Conservation (phyloP, 1,140 invertebrate genomes). For the Zaprionus africanus region DNA sequence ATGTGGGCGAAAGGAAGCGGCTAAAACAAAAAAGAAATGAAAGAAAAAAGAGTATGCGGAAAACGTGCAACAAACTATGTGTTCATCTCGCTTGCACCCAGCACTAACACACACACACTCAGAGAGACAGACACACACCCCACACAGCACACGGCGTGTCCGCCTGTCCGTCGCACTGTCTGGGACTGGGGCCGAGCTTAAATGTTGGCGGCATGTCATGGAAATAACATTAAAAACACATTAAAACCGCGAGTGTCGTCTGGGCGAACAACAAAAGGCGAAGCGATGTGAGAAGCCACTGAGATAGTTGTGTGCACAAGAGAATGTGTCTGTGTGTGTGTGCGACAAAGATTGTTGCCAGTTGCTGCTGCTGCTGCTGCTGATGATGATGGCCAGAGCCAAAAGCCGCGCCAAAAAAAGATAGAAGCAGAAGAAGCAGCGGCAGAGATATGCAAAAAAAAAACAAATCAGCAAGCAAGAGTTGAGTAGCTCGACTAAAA, state of each 20-base stretch:
- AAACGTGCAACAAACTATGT: constrained; percentile 79
- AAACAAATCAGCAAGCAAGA: not conserved
- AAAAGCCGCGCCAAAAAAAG: constrained; percentile 37
- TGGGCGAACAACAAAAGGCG: constrained; percentile 73
- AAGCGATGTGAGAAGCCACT: constrained; percentile 73
- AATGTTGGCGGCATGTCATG: constrained; percentile 82
- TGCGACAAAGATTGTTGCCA: constrained; percentile 54
- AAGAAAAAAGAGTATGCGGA: constrained; percentile 49
- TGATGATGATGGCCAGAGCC: constrained; percentile 53
- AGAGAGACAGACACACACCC: not conserved
- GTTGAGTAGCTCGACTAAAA: too few relatives aligned
- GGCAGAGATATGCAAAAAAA: constrained; percentile 8
- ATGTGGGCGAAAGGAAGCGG: constrained; percentile 62
- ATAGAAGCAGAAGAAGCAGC: not conserved
- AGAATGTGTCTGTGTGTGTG: constrained; percentile 15
- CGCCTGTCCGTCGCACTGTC: constrained; percentile 14
- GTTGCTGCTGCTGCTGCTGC: constrained; percentile 28
- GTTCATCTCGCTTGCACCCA: constrained; percentile 44
- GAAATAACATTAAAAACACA: constrained; percentile 83
- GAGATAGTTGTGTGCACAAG: constrained; percentile 44
- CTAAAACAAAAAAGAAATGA: constrained; percentile 26
- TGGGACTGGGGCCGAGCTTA: constrained; percentile 63
- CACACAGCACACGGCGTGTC: not conserved
- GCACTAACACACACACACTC: too few relatives aligned
- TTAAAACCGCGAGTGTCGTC: constrained; percentile 78